Evolutionary conservation across 1,140 invertebrate genomes (phyloP).

Genomic region (Capitella teleta): DNA sequence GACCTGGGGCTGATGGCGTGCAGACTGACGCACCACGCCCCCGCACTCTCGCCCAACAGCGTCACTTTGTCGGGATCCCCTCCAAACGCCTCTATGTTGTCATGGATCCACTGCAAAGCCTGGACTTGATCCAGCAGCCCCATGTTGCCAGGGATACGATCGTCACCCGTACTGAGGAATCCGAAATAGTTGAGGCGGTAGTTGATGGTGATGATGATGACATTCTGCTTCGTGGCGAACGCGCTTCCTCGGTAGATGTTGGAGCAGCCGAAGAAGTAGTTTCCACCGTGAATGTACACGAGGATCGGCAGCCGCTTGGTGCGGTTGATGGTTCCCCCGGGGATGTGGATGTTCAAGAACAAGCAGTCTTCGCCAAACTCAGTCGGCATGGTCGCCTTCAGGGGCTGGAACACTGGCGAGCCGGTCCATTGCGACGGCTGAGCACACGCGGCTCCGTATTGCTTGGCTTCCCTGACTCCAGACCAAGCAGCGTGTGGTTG

Average conservation of each 20-base stretch:
- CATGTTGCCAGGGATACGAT: constrained; percentile 18
- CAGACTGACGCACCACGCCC: constrained; percentile 13
- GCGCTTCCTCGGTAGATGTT: background rate
- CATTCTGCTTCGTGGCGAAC: background rate
- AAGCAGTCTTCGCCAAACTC: background rate
- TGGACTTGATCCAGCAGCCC: constrained; percentile 22
- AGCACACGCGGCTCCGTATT: background rate
- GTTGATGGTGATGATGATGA: background rate
- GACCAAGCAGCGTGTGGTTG: background rate
- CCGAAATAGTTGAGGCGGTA: background rate
- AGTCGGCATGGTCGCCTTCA: background rate
- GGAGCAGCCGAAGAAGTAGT: background rate
- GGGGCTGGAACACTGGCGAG: background rate
- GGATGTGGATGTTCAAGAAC: background rate
- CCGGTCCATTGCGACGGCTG: background rate
- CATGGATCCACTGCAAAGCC: constrained; percentile 22
- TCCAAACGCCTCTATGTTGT: constrained; percentile 25
- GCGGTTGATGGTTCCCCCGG: background rate
- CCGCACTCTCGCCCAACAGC: constrained; percentile 19
- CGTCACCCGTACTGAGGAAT: background rate
- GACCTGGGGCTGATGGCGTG: constrained; percentile 11
- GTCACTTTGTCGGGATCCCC: constrained; percentile 21
- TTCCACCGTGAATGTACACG: background rate
- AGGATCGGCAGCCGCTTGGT: background rate
- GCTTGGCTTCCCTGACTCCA: background rate